A percentile compares a stretch with the other conserved stretches of the same genome.
These are phyloP conservation scores for Pseudococcus jackbeardsleyi DNA, from an alignment of 2,888 invertebrate species.

Conservation along the genomic window DNA sequence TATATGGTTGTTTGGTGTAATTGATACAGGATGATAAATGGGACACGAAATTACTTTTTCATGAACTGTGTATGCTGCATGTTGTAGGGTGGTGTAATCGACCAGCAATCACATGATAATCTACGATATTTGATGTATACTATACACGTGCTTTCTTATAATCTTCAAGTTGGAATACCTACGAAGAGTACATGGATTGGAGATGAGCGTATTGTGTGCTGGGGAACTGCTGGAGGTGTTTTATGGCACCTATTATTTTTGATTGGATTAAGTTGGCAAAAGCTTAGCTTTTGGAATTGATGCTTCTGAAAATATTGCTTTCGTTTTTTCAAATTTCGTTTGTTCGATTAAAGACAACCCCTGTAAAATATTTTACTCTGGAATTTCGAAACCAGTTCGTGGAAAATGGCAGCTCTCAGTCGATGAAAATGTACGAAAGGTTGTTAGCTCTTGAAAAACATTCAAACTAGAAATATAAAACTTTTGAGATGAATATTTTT, in stretches of 20 bases:
- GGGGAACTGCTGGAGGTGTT: background rate
- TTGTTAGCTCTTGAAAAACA: no score
- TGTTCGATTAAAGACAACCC: no score
- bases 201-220: background rate
- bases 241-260: background rate
- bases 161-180: background rate
- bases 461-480: no score
- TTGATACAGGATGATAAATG: conserved; percentile 32
- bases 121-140: conserved; percentile 1
- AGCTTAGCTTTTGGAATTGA: no score
- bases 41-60: conserved; percentile 41
- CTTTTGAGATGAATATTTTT: no score
- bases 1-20: conserved; percentile 27
- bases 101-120: background rate
- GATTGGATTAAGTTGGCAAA: no score
- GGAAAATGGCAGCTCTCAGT: no score
- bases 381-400: no score
- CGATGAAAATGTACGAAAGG: no score
- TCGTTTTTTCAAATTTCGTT: no score
- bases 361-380: no score
- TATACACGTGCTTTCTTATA: conserved; percentile 5
- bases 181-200: background rate
- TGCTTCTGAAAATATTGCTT: no score
- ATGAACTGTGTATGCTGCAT: background rate
- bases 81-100: background rate